A percentile compares a stretch with the other conserved stretches of the same genome.
Evolutionary conservation across 2,113 vertebrate species (phyloP).

Genomic region (Piliocolobus tephrosceles): DNA sequence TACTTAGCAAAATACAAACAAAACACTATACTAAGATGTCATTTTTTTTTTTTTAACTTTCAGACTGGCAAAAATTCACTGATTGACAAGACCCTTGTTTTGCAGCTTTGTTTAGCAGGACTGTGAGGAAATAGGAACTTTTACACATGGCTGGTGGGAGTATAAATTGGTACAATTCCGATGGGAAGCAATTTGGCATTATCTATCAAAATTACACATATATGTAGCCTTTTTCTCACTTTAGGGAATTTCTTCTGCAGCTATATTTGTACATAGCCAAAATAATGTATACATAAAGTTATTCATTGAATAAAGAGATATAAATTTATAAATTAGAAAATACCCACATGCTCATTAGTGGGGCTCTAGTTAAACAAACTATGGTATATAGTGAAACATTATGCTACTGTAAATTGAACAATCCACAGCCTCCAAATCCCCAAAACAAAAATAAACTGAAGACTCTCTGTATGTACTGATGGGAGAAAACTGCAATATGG

Average conservation of each 20-base stretch:
- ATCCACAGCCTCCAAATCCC: neutral
- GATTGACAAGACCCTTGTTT: neutral
- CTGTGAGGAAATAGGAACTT: neutral
- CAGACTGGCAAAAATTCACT: neutral
- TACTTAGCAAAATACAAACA: neutral
- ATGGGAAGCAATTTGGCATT: neutral
- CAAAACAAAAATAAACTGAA: neutral
- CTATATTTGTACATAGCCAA: neutral
- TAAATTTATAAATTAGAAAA: constrained; percentile 26
- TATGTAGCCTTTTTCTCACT: neutral
- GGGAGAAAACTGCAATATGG: neutral
- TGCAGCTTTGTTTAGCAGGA: neutral
- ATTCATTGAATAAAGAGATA: neutral
- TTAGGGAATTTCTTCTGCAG: constrained; percentile 15
- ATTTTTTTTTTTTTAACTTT: constrained; percentile 2
- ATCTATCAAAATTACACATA: constrained; percentile 41
- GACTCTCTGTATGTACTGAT: neutral
- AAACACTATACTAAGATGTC: neutral
- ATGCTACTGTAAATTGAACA: neutral
- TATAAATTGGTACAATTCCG: neutral
- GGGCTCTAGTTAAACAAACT: neutral
- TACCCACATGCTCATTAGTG: neutral
- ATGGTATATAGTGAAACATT: neutral
- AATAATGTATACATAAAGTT: neutral
- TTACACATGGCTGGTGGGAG: neutral